Evolutionary conservation across 2,888 invertebrate species (phyloP).

Genomic region (Pyralis farinalis): DNA sequence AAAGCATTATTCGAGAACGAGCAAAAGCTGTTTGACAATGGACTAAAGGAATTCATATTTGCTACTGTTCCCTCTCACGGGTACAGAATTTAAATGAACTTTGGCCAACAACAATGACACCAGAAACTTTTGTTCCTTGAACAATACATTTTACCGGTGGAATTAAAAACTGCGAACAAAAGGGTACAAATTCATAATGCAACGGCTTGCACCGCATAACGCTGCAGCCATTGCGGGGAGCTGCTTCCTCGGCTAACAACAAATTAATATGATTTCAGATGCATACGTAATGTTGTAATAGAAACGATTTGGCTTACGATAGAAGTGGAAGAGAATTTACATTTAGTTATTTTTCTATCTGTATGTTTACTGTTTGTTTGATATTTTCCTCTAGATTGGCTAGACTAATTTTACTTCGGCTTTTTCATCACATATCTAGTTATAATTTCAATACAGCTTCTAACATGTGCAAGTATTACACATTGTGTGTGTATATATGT

Average conservation of each 20-base stretch:
- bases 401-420: too few species aligned
- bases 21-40: slow-evolving; percentile 72
- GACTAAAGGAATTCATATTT: slow-evolving; percentile 77
- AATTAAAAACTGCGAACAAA: slow-evolving; percentile 78
- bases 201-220: slow-evolving; percentile 38
- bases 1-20: slow-evolving; percentile 63
- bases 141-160: slow-evolving; percentile 77
- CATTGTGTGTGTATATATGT: too few species aligned
- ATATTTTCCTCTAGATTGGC: too few species aligned
- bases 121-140: slow-evolving; percentile 74
- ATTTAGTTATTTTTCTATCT: too few species aligned
- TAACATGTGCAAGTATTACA: too few species aligned
- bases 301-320: too few species aligned
- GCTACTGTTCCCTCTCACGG: slow-evolving; percentile 76
- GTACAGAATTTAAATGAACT: slow-evolving; percentile 78
- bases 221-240: slow-evolving; percentile 39
- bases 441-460: too few species aligned
- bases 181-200: slow-evolving; percentile 77
- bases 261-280: not conserved
- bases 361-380: too few species aligned
- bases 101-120: slow-evolving; percentile 78
- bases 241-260: slow-evolving; percentile 7
- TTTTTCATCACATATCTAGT: too few species aligned
- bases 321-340: too few species aligned
- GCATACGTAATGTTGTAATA: not conserved